phyloP scores from a whole-genome alignment of 1,140 invertebrate genomes.

The Teleopsis dalmanni region DNA sequence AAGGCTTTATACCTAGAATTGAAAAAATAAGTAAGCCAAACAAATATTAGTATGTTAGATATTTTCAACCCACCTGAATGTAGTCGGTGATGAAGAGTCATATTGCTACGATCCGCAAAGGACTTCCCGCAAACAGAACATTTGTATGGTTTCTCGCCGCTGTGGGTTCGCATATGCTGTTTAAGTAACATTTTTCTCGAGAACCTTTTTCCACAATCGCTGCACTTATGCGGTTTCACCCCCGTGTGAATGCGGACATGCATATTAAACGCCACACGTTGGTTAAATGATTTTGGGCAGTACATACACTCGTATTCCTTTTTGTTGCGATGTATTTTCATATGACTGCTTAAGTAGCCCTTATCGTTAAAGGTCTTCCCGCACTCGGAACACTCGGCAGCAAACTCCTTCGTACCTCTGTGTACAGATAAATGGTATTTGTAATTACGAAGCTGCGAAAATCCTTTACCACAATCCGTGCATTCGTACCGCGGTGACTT shows the following conservation, averaged over 20 bases:
- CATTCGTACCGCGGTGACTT: conserved; percentile 64
- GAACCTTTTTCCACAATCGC: conserved; percentile 78
- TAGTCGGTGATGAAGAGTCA: conserved; percentile 68
- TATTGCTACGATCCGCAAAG: conserved; percentile 72
- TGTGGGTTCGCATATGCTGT: conserved; percentile 69
- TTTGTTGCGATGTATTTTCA: conserved; percentile 70
- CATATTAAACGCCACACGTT: conserved; percentile 75
- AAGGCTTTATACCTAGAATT: conserved; percentile 67
- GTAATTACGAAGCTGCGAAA: conserved; percentile 68
- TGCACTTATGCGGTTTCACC: conserved; percentile 79
- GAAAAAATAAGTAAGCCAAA: not conserved
- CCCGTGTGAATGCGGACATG: conserved; percentile 71
- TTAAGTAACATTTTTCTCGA: conserved; percentile 74
- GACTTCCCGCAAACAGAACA: conserved; percentile 42
- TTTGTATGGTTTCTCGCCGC: conserved; percentile 45
- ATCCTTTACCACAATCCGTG: conserved; percentile 66
- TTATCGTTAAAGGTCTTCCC: conserved; percentile 71
- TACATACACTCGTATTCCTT: conserved; percentile 68
- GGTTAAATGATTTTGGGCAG: conserved; percentile 71
- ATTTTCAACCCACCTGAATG: conserved; percentile 53
- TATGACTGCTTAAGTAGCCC: conserved; percentile 67
- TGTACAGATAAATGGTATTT: conserved; percentile 70
- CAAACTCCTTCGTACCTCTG: conserved; percentile 65
- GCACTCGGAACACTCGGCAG: conserved; percentile 65
- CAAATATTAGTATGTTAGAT: not conserved